Evolutionary conservation across 2,888 invertebrate species (phyloP), one percentile per base, ranked within the genome.

Genomic region (Ophioninae sp.): DNA sequence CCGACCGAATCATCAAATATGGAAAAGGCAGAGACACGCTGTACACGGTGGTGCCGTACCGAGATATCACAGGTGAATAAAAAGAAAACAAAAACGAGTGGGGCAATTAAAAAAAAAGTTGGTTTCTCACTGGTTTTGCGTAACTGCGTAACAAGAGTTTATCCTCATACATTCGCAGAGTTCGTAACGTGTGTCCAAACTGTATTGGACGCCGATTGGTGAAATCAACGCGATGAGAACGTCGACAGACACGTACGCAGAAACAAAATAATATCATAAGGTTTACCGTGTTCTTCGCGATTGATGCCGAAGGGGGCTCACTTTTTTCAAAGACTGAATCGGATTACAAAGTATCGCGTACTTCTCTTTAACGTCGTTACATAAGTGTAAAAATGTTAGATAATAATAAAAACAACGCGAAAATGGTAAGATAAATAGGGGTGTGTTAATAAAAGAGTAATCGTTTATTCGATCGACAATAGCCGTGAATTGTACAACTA

Each of bases 31-130:
- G 6, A 89, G 93, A 76, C 86, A 89, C 68, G 71, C 82, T 6
- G 87, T 88, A 58, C 92, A 92, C 81, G 88, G 87, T 6, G 91
- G 91, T n/a, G 90, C 88, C 10, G 86, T 88, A 72, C 86, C 87
- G 41, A 81, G 87, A 20, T 81, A 77, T 78, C 78, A 86, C 13
- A 86, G 86, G 88, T 88, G 81, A 74, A 23, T 51, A 20, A 51
- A 37, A n/a, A 82, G 30, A 51, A 20, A 58, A 17, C 9, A 1
- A 37, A 61, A 8, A 58, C 39, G 41, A 44, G 20, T 6, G 13
- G 8, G 5, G 20, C 3, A 9, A 41, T 0, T 3, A 41, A 10
- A 2, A 22, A 67, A 44, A 68, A 72, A 10, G 9, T 39, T 10
- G 0, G 7, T 30, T 17, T 51, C n/a, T 51, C 22, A 63, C 9